A percentile compares a stretch with the other conserved stretches of the same genome.
Evolutionary conservation across 2,797 vertebrate species (phyloP).

Genomic region (Naso thynnoides): DNA sequence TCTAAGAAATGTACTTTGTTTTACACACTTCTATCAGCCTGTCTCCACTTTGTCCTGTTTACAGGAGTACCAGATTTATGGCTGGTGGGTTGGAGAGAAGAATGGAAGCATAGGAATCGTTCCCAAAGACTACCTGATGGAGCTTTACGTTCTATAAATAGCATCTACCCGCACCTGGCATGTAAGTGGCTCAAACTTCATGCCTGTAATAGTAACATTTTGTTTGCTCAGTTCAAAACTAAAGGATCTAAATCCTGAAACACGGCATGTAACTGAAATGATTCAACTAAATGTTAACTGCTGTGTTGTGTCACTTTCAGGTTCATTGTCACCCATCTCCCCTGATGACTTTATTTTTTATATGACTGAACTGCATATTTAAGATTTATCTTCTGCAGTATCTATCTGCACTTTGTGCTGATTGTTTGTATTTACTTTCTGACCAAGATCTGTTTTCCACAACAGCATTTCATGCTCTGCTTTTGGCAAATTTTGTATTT

Average conservation of each 20-base stretch:
- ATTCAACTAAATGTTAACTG: neutral
- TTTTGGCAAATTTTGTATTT: constrained; percentile 31
- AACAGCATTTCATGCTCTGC: constrained; percentile 17
- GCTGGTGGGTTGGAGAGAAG: constrained; percentile 99
- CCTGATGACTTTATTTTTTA: constrained; percentile 3
- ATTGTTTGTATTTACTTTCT: constrained; percentile 59
- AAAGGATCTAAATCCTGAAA: neutral
- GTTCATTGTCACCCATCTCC: neutral
- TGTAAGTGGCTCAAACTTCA: constrained; percentile 62
- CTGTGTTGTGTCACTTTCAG: constrained; percentile 24
- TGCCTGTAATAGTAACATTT: neutral
- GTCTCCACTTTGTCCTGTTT: constrained; percentile 54
- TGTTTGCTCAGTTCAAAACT: constrained; percentile 9
- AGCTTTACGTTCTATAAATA: constrained; percentile 92
- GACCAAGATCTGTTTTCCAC: neutral
- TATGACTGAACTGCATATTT: neutral
- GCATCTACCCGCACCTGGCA: neutral
- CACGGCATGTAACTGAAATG: neutral
- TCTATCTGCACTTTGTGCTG: constrained; percentile 19
- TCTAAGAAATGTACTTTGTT: neutral
- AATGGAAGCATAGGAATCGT: constrained; percentile 95
- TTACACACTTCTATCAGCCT: neutral
- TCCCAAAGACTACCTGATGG: constrained; percentile 95
- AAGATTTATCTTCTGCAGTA: constrained; percentile 11
- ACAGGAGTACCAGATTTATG: constrained; percentile 95